Evolutionary conservation across 1,140 invertebrate species (phyloP), one percentile per base, ranked within the genome.

Genomic region (Drosophila willistoni): DNA sequence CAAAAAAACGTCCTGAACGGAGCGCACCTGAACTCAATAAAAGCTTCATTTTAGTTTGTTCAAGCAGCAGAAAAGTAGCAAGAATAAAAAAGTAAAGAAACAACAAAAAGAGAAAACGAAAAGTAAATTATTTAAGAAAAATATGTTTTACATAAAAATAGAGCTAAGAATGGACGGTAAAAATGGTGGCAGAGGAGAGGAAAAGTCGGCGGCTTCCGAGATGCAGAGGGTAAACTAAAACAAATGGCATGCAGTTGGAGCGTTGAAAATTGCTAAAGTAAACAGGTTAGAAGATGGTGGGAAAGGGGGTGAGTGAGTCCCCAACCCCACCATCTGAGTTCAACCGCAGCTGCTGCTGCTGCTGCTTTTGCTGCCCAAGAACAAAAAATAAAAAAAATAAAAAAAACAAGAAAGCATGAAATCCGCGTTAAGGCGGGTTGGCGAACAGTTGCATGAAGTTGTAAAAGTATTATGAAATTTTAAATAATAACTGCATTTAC

Each of bases 101-200:
- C 29, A 29, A 29, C 25, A 29, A 29, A 44, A 33, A 65, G 74
- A 17, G 64, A 85, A 67, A 86, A 75, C 59, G 66, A 67, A 87
- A 87, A 89, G 77, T 89, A 89, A 89, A 89, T 89, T 89, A 89
- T 89, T 89, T 89, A 89, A 89, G 84, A 89, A 89, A 87, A 89
- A 89, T 89, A 89, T 89, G 84, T 89, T 89, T 89, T 89, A 89
- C 84, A 89, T 89, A 84, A 87, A 87, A 79, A 89, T 87, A 81
- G 71, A 72, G 51, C 64, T 47, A 68, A 64, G 41, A 70, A 64
- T 61, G 57, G 42, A 70, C 63, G 73, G 42, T 34, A 39, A 12
- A 39, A 39, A 39, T 39, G 36, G 36, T 13, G n/a, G 12, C 9
- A 12, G 34, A 55, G 19, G 9, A 44, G 14, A 22, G 4, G 29